Conservation (phyloP, 30 jellyfish, hydroid and myxozoan species). For the Phacellophora camtschatica region DNA sequence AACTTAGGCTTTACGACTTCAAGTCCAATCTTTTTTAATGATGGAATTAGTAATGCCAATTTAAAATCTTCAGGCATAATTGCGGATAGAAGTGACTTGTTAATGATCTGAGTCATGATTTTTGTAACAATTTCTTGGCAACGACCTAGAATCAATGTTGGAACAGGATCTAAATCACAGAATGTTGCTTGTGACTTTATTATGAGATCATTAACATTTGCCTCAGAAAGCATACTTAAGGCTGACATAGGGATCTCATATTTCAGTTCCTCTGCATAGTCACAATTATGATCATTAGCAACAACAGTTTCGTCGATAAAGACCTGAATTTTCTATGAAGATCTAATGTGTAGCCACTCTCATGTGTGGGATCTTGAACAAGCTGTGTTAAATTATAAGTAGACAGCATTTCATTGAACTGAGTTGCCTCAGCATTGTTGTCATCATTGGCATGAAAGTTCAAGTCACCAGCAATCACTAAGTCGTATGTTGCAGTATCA, state of each 20-base stretch:
- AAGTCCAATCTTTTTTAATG: conserved; percentile 33
- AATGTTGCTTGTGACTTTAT: background rate
- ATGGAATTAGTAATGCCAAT: background rate
- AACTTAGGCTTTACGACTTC: conserved; percentile 14
- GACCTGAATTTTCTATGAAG: background rate
- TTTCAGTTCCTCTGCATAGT: background rate
- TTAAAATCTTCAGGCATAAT: background rate
- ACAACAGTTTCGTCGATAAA: background rate
- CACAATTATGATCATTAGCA: conserved; percentile 16
- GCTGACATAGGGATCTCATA: conserved; percentile 15
- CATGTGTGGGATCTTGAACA: conserved; percentile 34
- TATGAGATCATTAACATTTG: conserved; percentile 3
- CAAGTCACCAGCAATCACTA: conserved; percentile 41
- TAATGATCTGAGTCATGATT: no score
- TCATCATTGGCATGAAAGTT: conserved; percentile 46
- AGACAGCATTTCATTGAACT: conserved; percentile 4
- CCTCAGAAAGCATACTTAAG: conserved; percentile 14
- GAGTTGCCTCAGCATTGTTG: conserved; percentile 17
- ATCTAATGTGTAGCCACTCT: conserved; percentile 37
- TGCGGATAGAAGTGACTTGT: conserved; percentile 9
- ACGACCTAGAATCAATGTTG: conserved; percentile 25
- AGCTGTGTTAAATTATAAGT: conserved; percentile 21
- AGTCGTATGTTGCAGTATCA: conserved; percentile 8
- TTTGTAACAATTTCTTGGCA: conserved; percentile 3
- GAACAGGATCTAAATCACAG: conserved; percentile 44